Percentiles rank a stretch among this genome's conserved stretches.
These are phyloP conservation scores for Campoplex nolae DNA, from an alignment of 2,888 invertebrate genomes.

Conservation along the genomic window DNA sequence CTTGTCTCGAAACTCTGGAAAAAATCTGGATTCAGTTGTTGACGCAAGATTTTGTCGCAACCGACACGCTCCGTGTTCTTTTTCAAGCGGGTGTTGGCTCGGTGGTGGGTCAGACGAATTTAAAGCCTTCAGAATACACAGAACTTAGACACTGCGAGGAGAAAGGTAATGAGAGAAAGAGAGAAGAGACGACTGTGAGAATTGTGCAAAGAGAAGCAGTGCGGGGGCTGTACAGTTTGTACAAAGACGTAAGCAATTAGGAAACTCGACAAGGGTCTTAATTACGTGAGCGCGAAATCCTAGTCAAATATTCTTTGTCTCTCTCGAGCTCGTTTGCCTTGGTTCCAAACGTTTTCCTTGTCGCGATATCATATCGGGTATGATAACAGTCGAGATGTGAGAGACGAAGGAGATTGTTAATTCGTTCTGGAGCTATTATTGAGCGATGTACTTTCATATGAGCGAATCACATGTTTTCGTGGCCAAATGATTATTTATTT, in stretches of 20 bases:
- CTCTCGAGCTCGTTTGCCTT: conserved; percentile 7
- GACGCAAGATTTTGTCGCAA: neutral
- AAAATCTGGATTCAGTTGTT: neutral
- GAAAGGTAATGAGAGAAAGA: neutral
- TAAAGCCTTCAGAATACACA: conserved; percentile 16
- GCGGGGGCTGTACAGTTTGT: conserved; percentile 24
- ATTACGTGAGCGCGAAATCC: conserved; percentile 46
- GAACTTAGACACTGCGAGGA: neutral
- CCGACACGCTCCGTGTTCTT: neutral
- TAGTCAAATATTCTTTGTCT: conserved; percentile 35
- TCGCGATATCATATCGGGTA: conserved; percentile 25
- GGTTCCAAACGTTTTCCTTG: conserved; percentile 26
- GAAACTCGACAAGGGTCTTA: conserved; percentile 51
- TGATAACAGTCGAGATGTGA: neutral
- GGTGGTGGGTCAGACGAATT: conserved; percentile 53
- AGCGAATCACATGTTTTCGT: too few species aligned
- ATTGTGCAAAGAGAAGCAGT: conserved; percentile 24
- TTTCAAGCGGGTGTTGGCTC: conserved; percentile 34
- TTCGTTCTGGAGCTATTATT: neutral
- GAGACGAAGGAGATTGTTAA: conserved; percentile 1
- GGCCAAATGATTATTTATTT: too few species aligned
- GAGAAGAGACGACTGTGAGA: neutral
- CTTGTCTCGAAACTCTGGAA: too few species aligned
- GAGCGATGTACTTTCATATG: neutral
- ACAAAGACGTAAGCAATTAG: conserved; percentile 61